Conservation (phyloP, 2,888 invertebrate species). For the Furcula furcula region DNA sequence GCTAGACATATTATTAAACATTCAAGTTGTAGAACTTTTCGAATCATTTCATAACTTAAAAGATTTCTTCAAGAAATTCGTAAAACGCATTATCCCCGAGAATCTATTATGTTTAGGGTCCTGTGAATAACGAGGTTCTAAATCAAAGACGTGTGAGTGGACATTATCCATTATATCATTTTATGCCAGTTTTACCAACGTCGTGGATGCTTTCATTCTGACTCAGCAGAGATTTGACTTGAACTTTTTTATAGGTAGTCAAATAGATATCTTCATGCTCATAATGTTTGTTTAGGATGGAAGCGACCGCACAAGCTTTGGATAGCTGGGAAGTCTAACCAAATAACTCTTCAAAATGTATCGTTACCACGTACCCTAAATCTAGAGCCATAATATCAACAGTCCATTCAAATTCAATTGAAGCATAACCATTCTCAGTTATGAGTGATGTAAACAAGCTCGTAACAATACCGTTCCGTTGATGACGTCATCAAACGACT, state of each 20-base stretch:
- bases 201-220: constrained; percentile 26
- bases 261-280: too few species aligned
- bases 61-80: constrained; percentile 3
- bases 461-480: constrained; percentile 5
- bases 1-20: too few species aligned
- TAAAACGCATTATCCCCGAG: constrained; percentile 13
- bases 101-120: constrained; percentile 15
- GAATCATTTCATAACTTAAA: background rate
- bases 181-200: constrained; percentile 23
- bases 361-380: too few species aligned
- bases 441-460: constrained; percentile 6
- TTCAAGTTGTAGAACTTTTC: too few species aligned
- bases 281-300: too few species aligned
- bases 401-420: background rate
- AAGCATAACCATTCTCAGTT: background rate
- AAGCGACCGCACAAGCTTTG: too few species aligned
- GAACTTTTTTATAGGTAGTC: too few species aligned
- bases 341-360: too few species aligned
- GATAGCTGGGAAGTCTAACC: too few species aligned
- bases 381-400: background rate
- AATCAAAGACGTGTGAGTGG: constrained; percentile 16
- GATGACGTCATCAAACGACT: background rate
- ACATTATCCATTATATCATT: constrained; percentile 20
- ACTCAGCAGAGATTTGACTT: too few species aligned
- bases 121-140: constrained; percentile 12